Percentiles rank a stretch among this genome's conserved stretches.
phyloP scores from a whole-genome alignment of 2,888 invertebrate species.

The Sussaba pulchella region DNA sequence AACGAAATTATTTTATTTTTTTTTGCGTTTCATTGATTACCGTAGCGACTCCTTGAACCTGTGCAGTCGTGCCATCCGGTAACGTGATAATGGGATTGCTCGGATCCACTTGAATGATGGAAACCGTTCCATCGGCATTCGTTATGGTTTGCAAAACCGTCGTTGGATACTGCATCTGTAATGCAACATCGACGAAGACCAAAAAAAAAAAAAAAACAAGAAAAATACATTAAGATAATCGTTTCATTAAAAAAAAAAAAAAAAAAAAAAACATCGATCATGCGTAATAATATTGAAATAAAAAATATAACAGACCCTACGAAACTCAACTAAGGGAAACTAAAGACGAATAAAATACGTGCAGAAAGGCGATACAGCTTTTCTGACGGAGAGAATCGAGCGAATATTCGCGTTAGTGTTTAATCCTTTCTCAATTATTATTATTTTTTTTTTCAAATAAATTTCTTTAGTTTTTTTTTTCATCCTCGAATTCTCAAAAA shows the following conservation, averaged over 20 bases:
- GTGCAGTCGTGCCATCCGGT: conserved; percentile 97
- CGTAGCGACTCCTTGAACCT: conserved; percentile 93
- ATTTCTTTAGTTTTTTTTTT: conserved; percentile 41
- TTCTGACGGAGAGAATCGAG: conserved; percentile 34
- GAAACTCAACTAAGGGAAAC: conserved; percentile 83
- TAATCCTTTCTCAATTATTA: too few species aligned
- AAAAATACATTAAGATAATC: conserved; percentile 53
- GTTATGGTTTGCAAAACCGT: conserved; percentile 97
- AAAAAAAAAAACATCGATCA: conserved; percentile 16
- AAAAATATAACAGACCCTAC: conserved; percentile 74
- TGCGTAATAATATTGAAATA: conserved; percentile 36
- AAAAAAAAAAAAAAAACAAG: conserved; percentile 27
- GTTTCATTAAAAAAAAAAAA: conserved; percentile 57
- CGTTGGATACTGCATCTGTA: conserved; percentile 91
- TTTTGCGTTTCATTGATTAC: conserved; percentile 83
- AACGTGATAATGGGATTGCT: conserved; percentile 97
- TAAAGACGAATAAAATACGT: conserved; percentile 76
- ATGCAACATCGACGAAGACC: conserved; percentile 59
- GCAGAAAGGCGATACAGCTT: conserved; percentile 62
- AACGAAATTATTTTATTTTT: too few species aligned
- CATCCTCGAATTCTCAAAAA: too few species aligned
- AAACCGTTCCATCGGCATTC: conserved; percentile 98
- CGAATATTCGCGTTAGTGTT: conserved; percentile 32
- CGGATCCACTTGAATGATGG: conserved; percentile 97
- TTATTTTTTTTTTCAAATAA: conserved; percentile 1